Evolutionary conservation across 1,140 invertebrate species (phyloP).

Genomic region (Megalopta genalis): DNA sequence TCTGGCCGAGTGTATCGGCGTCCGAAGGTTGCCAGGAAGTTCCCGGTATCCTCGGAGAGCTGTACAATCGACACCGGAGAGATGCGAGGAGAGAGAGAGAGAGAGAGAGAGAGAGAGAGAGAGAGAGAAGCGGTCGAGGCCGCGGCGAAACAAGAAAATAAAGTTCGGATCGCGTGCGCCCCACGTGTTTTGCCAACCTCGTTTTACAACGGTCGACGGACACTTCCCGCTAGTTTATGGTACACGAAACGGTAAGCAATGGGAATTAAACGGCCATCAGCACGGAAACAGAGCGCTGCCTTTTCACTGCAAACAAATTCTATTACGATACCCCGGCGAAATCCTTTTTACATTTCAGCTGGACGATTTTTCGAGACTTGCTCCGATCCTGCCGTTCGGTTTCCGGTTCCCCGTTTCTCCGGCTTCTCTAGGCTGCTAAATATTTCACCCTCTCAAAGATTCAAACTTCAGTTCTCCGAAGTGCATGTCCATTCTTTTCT

Average conservation of each 20-base stretch:
- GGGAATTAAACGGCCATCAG: not conserved
- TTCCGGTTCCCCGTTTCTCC: too few species aligned
- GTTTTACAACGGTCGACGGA: not conserved
- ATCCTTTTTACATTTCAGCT: too few species aligned
- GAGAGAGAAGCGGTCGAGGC: not conserved
- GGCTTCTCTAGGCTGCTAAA: too few species aligned
- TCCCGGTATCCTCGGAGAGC: not conserved
- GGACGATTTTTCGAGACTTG: too few species aligned
- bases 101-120: too few species aligned
- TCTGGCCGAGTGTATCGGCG: not conserved
- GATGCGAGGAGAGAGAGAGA: not conserved
- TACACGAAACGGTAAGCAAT: not conserved
- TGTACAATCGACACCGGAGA: not conserved
- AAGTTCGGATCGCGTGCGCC: slow-evolving; percentile 6
- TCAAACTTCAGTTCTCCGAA: too few species aligned
- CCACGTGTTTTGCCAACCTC: not conserved
- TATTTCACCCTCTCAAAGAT: too few species aligned
- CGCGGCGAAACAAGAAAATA: slow-evolving; percentile 6
- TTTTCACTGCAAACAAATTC: too few species aligned
- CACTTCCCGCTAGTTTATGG: not conserved
- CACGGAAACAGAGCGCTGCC: not conserved
- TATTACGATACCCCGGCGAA: too few species aligned
- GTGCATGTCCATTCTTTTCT: too few species aligned
- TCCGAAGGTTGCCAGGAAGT: slow-evolving; percentile 18
- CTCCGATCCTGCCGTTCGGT: too few species aligned